A percentile compares a stretch with the other conserved stretches of the same genome.
Conservation (phyloP, 37 sponge, comb jelly and placozoan genomes). For the Ianthella basta region DNA sequence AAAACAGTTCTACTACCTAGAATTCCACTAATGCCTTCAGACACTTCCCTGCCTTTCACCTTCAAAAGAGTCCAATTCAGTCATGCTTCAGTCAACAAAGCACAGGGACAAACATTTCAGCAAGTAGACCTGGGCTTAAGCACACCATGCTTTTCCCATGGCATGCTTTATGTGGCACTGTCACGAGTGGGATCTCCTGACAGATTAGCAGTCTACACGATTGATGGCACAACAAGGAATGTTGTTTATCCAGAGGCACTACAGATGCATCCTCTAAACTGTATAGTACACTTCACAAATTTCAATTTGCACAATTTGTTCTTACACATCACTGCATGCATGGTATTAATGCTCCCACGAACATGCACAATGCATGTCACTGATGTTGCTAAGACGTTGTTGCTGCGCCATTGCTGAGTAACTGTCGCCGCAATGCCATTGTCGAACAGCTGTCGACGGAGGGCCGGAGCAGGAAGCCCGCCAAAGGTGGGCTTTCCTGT, state of each 20-base stretch:
- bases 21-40: conserved; percentile 35
- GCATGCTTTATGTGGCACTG: conserved; percentile 5
- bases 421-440: no score
- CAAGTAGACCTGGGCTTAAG: conserved; percentile 3
- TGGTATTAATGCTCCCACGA: no score
- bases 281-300: no score
- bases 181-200: not conserved
- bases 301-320: no score
- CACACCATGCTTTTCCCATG: conserved; percentile 37
- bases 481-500: no score
- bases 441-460: no score
- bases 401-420: no score
- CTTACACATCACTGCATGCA: no score
- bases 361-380: no score
- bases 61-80: conserved; percentile 35
- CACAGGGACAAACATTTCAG: conserved; percentile 48
- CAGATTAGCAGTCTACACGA: not conserved
- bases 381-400: no score
- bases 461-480: no score
- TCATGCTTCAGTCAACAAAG: conserved; percentile 32
- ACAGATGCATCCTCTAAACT: no score
- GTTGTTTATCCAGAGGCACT: conserved; percentile 28
- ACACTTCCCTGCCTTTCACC: conserved; percentile 21
- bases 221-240: conserved; percentile 1
- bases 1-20: conserved; percentile 17